These are phyloP conservation scores for Lordiphosa stackelbergi DNA, from an alignment of 1,140 invertebrate genomes.

Conservation along the genomic window DNA sequence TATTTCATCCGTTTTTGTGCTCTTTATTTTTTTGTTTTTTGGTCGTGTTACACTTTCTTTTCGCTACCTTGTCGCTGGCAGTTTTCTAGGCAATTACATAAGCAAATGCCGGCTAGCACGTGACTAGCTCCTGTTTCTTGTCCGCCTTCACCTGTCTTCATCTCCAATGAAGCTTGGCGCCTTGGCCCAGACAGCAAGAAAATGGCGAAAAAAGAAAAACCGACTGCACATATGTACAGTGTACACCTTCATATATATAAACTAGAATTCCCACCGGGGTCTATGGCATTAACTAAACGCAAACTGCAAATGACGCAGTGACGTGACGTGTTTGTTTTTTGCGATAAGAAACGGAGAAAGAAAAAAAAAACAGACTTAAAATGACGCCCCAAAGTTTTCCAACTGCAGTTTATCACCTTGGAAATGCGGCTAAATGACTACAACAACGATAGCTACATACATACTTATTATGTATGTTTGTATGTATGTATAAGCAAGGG, in stretches of 20 bases:
- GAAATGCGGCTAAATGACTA: slow-evolving; percentile 44
- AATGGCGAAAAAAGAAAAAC: slow-evolving; percentile 7
- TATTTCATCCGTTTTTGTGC: background rate
- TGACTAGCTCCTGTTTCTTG: slow-evolving; percentile 14
- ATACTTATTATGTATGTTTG: background rate
- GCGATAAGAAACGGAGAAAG: slow-evolving; percentile 1
- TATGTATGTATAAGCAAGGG: slow-evolving; percentile 5
- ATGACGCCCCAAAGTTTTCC: slow-evolving; percentile 15
- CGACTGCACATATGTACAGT: slow-evolving; percentile 5
- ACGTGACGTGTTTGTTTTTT: slow-evolving; percentile 42
- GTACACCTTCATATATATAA: slow-evolving; percentile 3
- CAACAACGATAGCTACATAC: background rate
- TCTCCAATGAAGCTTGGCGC: slow-evolving; percentile 39
- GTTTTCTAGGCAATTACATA: slow-evolving; percentile 44
- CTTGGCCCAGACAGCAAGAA: slow-evolving; percentile 12
- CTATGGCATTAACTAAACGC: slow-evolving; percentile 3
- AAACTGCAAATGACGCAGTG: slow-evolving; percentile 50
- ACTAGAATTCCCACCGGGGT: background rate
- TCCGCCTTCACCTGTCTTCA: background rate
- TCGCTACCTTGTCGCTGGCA: slow-evolving; percentile 2
- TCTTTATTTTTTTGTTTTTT: background rate
- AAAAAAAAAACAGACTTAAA: slow-evolving; percentile 15
- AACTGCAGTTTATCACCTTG: slow-evolving; percentile 55
- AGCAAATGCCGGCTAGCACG: slow-evolving; percentile 40
- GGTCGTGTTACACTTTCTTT: background rate